A percentile compares a stretch with the other conserved stretches of the same genome.
Evolutionary conservation across 2,888 invertebrate genomes (phyloP).

Genomic region (Actias luna): DNA sequence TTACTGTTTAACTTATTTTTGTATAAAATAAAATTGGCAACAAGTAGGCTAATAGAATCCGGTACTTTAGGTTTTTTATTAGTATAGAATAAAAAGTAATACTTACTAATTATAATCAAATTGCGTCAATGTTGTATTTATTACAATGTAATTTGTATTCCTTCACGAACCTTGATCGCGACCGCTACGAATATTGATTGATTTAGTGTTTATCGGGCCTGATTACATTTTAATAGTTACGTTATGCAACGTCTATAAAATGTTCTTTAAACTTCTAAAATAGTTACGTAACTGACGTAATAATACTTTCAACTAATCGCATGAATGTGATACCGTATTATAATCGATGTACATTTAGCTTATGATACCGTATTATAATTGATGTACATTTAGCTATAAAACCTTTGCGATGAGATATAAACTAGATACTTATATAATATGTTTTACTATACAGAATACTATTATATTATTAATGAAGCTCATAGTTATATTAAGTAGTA

Average conservation of each 20-base stretch:
- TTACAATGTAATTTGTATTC: conserved; percentile 21
- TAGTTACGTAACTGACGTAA: conserved; percentile 10
- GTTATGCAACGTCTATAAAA: background rate
- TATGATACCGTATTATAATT: background rate
- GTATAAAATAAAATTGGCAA: background rate
- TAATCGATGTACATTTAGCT: too few relatives aligned
- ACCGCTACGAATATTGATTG: conserved; percentile 11
- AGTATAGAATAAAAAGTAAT: background rate
- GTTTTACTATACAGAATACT: too few relatives aligned
- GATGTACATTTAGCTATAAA: background rate
- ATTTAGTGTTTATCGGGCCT: conserved; percentile 9
- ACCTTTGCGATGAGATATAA: too few relatives aligned
- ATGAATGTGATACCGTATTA: background rate
- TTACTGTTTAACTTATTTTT: too few relatives aligned
- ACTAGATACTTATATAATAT: too few relatives aligned
- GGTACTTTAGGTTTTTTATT: background rate
- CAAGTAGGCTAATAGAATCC: background rate
- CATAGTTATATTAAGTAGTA: too few relatives aligned
- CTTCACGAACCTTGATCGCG: conserved; percentile 20
- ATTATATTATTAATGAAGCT: too few relatives aligned
- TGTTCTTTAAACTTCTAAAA: conserved; percentile 8
- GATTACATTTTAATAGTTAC: conserved; percentile 8
- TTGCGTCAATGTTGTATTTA: background rate
- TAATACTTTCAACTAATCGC: conserved; percentile 2
- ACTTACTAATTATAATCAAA: background rate